These are phyloP conservation scores for Luperina nickerlii DNA, from an alignment of 2,888 invertebrate genomes.

Conservation along the genomic window DNA sequence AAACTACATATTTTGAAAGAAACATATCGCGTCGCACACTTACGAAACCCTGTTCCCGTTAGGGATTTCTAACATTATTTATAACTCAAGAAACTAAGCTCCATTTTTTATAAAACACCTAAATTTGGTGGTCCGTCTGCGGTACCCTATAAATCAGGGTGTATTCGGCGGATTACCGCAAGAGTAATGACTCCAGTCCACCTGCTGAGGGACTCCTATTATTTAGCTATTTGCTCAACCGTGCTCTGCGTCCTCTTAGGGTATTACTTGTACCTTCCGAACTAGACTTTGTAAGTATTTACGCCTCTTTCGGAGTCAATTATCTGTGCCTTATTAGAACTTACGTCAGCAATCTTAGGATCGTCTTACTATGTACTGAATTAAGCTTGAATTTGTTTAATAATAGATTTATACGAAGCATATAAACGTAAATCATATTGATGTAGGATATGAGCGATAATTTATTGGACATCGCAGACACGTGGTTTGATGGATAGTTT, in stretches of 20 bases:
- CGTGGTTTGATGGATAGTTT: constrained; percentile 58
- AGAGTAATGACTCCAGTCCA: constrained; percentile 90
- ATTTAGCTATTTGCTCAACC: constrained; percentile 86
- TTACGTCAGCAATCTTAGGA: constrained; percentile 46
- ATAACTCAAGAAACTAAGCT: constrained; percentile 86
- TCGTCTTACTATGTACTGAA: constrained; percentile 58
- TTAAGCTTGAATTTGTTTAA: constrained; percentile 61
- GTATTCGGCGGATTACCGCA: constrained; percentile 89
- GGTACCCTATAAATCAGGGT: constrained; percentile 86
- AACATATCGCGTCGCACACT: constrained; percentile 61
- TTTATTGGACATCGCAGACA: constrained; percentile 59
- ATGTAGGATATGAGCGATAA: constrained; percentile 61
- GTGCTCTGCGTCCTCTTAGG: constrained; percentile 68
- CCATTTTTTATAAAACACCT: constrained; percentile 89
- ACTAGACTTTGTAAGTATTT: constrained; percentile 30
- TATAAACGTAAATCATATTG: constrained; percentile 61
- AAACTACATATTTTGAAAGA: constrained; percentile 64
- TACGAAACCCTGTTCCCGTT: constrained; percentile 75
- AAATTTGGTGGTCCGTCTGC: constrained; percentile 88
- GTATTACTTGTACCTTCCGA: constrained; percentile 46
- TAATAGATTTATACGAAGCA: constrained; percentile 59
- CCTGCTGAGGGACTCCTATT: constrained; percentile 87
- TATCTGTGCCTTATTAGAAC: constrained; percentile 25
- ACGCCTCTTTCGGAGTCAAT: constrained; percentile 18
- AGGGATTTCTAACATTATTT: constrained; percentile 86